These are phyloP conservation scores for Chaunax sp. DNA, from an alignment of 2,797 vertebrate genomes.

Conservation along the genomic window DNA sequence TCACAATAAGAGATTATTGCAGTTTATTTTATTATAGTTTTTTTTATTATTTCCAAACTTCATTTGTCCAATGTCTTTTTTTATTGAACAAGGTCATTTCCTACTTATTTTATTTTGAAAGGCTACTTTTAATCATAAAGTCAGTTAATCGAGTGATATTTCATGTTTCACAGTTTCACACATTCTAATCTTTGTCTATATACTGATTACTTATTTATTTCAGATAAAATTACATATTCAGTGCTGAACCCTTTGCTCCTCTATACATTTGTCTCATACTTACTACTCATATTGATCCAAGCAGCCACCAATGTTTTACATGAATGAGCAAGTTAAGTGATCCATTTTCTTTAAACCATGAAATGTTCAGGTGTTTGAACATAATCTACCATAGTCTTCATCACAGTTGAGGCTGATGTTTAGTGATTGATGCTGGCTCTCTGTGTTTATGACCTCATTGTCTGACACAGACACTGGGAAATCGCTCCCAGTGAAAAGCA, in stretches of 20 bases:
- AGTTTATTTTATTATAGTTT: too few species aligned
- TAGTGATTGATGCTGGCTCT: not conserved
- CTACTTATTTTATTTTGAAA: not conserved
- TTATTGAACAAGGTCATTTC: too few species aligned
- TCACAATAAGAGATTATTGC: too few species aligned
- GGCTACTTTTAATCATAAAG: not conserved
- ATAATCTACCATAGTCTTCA: not conserved
- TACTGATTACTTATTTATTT: not conserved
- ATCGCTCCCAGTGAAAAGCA: slow-evolving; percentile 20
- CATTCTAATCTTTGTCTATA: too few species aligned
- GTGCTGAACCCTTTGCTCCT: too few species aligned
- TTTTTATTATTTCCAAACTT: too few species aligned
- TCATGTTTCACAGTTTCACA: not conserved
- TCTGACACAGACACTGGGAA: slow-evolving; percentile 1
- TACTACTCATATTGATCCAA: not conserved
- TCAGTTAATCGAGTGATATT: not conserved
- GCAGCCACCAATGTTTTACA: not conserved
- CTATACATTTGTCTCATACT: not conserved
- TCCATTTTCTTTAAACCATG: not conserved
- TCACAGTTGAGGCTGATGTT: not conserved
- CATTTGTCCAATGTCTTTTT: too few species aligned
- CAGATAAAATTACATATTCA: too few species aligned
- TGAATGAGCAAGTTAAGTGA: not conserved
- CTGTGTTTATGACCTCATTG: slow-evolving; percentile 7
- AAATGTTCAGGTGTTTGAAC: not conserved